Percentiles rank a stretch among this genome's conserved stretches.
phyloP scores from a whole-genome alignment of 92 coral and sea anemone species.

The Ricordea florida region DNA sequence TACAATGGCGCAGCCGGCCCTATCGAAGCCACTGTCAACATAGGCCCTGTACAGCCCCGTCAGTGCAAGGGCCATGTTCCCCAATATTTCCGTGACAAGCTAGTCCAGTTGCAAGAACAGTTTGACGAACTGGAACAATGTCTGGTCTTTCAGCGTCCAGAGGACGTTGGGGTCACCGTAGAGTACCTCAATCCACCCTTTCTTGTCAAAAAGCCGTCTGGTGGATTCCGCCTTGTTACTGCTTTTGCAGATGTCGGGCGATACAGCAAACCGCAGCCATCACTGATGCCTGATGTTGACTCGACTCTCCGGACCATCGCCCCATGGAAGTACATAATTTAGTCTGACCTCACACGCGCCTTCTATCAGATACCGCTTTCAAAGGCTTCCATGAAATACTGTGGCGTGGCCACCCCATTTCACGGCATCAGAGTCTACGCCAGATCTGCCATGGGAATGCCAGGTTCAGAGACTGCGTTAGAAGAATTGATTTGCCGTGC shows the following conservation, averaged over 20 bases:
- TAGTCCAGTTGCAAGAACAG: constrained; percentile 15
- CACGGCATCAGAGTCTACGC: constrained; percentile 24
- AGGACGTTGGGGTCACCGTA: constrained; percentile 16
- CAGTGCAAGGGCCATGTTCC: constrained; percentile 64
- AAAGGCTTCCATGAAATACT: constrained; percentile 15
- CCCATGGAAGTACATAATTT: constrained; percentile 35
- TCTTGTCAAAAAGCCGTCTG: constrained; percentile 40
- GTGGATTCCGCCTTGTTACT: constrained; percentile 51
- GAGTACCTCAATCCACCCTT: constrained; percentile 40
- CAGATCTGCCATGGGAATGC: constrained; percentile 50
- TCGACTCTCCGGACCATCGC: constrained; percentile 45
- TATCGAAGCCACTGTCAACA: constrained; percentile 41
- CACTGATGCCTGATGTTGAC: constrained; percentile 53
- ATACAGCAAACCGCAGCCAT: constrained; percentile 54
- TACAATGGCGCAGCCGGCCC: constrained; percentile 27
- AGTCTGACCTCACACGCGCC: constrained; percentile 37
- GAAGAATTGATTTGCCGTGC: constrained; percentile 47
- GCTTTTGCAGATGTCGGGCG: constrained; percentile 50
- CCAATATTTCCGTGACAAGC: constrained; percentile 28
- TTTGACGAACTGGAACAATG: constrained; percentile 8
- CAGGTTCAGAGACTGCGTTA: constrained; percentile 39
- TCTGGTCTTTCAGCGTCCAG: constrained; percentile 17
- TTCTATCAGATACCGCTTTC: constrained; percentile 57
- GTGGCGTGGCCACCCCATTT: constrained; percentile 31
- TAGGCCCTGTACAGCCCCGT: constrained; percentile 55